Evolutionary conservation across 2,113 vertebrate species (phyloP).

Genomic region (Columbina picui): DNA sequence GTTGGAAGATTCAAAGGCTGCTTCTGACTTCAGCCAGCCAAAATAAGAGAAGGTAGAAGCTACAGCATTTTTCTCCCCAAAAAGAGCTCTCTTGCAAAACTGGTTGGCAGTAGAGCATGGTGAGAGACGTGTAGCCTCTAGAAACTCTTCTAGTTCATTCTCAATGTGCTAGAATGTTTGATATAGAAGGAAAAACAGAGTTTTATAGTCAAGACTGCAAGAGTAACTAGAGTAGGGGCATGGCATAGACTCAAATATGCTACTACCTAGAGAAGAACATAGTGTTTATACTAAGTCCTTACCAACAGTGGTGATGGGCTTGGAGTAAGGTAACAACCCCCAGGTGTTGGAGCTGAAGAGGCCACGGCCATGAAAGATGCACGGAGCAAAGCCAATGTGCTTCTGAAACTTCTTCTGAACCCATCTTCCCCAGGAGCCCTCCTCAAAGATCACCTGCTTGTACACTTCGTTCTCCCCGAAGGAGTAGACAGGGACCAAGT

Average conservation of each 20-base stretch:
- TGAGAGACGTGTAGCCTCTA: not conserved
- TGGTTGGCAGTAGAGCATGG: not conserved
- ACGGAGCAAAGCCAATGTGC: constrained; percentile 91
- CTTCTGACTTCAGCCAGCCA: not conserved
- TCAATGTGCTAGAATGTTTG: not conserved
- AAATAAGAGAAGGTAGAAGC: not conserved
- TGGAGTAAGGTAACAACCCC: constrained; percentile 90
- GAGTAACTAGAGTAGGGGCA: not conserved
- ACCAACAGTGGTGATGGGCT: constrained; percentile 93
- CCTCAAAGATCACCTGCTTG: constrained; percentile 91
- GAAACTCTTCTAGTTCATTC: not conserved
- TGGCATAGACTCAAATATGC: not conserved
- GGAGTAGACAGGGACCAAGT: constrained; percentile 93
- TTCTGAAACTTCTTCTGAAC: constrained; percentile 93
- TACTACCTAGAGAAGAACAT: not conserved
- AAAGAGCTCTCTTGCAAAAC: not conserved
- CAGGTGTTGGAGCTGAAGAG: constrained; percentile 88
- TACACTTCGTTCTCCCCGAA: constrained; percentile 96
- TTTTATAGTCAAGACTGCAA: not conserved
- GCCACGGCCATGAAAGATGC: constrained; percentile 92
- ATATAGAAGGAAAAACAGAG: not conserved
- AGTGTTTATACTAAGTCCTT: constrained; percentile 22
- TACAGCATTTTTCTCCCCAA: not conserved
- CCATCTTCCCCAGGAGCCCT: constrained; percentile 85
- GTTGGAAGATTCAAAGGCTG: not conserved